Base-by-base conservation (phyloP, 1,140 invertebrate genomes). In the Drosophila chauvacae region DNA sequence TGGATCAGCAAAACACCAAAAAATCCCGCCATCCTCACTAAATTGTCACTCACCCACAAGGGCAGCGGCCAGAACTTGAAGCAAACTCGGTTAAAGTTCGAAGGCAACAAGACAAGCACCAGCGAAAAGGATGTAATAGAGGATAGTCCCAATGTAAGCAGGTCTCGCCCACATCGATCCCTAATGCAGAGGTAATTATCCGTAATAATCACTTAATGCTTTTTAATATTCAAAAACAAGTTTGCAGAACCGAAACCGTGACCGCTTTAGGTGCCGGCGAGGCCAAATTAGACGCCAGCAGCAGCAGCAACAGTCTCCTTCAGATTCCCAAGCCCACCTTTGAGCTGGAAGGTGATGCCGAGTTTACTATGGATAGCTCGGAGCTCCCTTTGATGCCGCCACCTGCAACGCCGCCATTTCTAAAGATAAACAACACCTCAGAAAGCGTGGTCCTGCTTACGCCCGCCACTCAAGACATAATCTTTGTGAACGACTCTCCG, bases 391-490 rank as follows among this genome's bases (percentile, higher is more conserved):
- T 68, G 18, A 60, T 77, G 56, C 74, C 74, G 10, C 74, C 74
- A 44, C 44, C 53, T 16, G 35, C 3, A 3, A 53, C 81, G 6
- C 76, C 83, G 9, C 26, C 60, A 6, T n/a, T 56, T 39, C n/a
- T 80, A 35, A 39, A 42, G 4, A 14, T 42, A 1, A 55, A 42
- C 57, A 61, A 51, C 51, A n/a, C 65, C 7, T 80, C 70, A 7
- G 70, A 90, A 2, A 91, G 90, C 33, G 80, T 91, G 0, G 42
- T 91, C 0, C 23, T 91, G 10, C 62, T 91, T 7, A 86, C 82
- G 3, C 90, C 90, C 14, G 75, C 51, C 42, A 90, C 85, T 3
- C 82, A 91, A 59, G 90, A 91, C 5, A 91, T 91, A 9, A 81
- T 91, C n/a, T 91, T 91, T 18, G 18, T 91, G 7, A 83, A 91